A percentile compares a stretch with the other conserved stretches of the same genome.
These are phyloP conservation scores for Hippocampus zosterae DNA, from an alignment of 2,113 vertebrate species.

Conservation along the genomic window DNA sequence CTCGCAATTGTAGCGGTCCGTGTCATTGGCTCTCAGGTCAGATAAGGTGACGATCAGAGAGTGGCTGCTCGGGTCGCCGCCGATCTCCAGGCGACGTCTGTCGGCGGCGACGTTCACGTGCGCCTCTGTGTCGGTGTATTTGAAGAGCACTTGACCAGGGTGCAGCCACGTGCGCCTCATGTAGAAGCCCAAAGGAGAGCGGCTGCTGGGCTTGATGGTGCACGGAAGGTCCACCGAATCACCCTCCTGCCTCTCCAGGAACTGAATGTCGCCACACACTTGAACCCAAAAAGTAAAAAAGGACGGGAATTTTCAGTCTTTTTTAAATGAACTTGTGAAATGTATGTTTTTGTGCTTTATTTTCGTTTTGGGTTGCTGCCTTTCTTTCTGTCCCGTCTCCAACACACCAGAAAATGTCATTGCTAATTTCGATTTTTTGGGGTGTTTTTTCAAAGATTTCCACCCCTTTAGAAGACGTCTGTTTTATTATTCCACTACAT, in stretches of 20 bases:
- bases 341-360: too few relatives aligned
- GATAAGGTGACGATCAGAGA: conserved; percentile 53
- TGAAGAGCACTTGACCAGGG: conserved; percentile 32
- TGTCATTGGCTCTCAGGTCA: conserved; percentile 51
- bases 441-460: too few relatives aligned
- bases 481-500: too few relatives aligned
- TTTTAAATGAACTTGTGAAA: not conserved
- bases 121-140: rapidly evolving
- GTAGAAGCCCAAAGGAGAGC: conserved; percentile 17
- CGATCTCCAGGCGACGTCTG: conserved; percentile 32
- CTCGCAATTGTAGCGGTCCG: conserved; percentile 62
- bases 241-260: conserved; percentile 42
- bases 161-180: conserved; percentile 52
- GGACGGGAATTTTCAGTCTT: not conserved
- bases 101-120: rapidly evolving
- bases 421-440: too few relatives aligned
- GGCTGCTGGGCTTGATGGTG: rapidly evolving
- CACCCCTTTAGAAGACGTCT: too few relatives aligned
- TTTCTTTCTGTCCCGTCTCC: too few relatives aligned
- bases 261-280: conserved; percentile 36
- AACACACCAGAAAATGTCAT: too few relatives aligned
- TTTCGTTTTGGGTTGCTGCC: too few relatives aligned
- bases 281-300: not conserved
- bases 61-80: conserved; percentile 14
- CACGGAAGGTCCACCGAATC: conserved; percentile 54